Conservation (phyloP, 2,888 invertebrate genomes). For the Spodoptera littoralis region DNA sequence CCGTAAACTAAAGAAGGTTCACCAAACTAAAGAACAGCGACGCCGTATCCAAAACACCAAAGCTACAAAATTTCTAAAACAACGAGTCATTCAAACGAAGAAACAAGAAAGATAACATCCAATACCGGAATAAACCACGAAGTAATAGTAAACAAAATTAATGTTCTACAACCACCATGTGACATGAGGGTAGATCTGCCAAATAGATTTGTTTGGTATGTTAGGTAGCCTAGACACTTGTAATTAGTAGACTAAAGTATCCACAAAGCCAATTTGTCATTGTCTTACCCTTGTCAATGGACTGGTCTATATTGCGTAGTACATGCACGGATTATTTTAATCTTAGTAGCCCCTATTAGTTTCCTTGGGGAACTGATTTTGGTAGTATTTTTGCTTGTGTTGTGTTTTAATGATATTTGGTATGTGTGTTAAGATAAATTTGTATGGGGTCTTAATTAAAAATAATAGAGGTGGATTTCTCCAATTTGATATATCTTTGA, state of each 20-base stretch:
- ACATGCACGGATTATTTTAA: conserved; percentile 33
- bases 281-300: conserved; percentile 43
- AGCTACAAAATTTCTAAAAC: too few species aligned
- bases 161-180: conserved; percentile 4
- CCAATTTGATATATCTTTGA: too few species aligned
- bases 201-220: conserved; percentile 22
- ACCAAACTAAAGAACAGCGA: too few species aligned
- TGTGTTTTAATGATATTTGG: too few species aligned
- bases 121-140: neutral
- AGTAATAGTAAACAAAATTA: conserved; percentile 8
- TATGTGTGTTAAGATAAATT: too few species aligned
- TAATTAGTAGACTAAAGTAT: conserved; percentile 17
- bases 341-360: conserved; percentile 8
- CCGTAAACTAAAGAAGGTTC: too few species aligned
- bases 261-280: conserved; percentile 35
- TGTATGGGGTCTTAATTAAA: too few species aligned
- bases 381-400: neutral
- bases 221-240: conserved; percentile 17
- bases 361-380: conserved; percentile 9
- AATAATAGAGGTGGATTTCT: too few species aligned
- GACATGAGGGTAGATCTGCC: conserved; percentile 3
- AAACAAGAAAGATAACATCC: neutral
- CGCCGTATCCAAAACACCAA: too few species aligned
- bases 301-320: conserved; percentile 22
- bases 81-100: too few species aligned